phyloP scores from a whole-genome alignment of 2,888 invertebrate genomes.

The Andrena flavipes region DNA sequence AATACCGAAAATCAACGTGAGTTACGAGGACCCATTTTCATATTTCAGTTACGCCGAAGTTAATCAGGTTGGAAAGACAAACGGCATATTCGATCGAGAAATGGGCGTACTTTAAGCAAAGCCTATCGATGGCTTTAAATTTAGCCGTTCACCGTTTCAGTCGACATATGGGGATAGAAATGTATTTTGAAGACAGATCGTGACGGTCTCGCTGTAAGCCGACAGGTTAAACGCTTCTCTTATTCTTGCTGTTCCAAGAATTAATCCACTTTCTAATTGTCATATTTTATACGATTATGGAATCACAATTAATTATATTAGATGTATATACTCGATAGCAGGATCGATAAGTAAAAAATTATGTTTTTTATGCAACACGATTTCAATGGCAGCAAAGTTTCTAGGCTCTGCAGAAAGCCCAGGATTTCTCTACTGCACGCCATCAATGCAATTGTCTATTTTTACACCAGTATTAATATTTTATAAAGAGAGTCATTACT shows the following conservation, averaged over 20 bases:
- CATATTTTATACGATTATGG: too few relatives aligned
- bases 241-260: not conserved
- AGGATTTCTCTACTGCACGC: too few relatives aligned
- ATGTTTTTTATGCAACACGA: too few relatives aligned
- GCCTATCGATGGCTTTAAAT: not conserved
- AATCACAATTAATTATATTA: too few relatives aligned
- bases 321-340: too few relatives aligned
- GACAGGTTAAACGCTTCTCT: not conserved
- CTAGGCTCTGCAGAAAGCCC: too few relatives aligned
- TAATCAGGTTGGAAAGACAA: constrained; percentile 35
- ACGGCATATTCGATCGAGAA: constrained; percentile 14
- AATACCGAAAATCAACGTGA: constrained; percentile 46
- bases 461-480: too few relatives aligned
- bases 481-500: too few relatives aligned
- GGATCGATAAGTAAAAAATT: too few relatives aligned
- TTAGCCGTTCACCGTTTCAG: not conserved
- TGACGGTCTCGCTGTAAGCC: not conserved
- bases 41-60: constrained; percentile 44
- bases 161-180: not conserved
- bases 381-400: too few relatives aligned
- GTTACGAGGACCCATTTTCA: constrained; percentile 37
- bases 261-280: too few relatives aligned
- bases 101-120: not conserved
- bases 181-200: not conserved
- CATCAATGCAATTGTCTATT: too few relatives aligned